phyloP scores from a whole-genome alignment of 2,113 vertebrate genomes.

The Oriolus oriolus region DNA sequence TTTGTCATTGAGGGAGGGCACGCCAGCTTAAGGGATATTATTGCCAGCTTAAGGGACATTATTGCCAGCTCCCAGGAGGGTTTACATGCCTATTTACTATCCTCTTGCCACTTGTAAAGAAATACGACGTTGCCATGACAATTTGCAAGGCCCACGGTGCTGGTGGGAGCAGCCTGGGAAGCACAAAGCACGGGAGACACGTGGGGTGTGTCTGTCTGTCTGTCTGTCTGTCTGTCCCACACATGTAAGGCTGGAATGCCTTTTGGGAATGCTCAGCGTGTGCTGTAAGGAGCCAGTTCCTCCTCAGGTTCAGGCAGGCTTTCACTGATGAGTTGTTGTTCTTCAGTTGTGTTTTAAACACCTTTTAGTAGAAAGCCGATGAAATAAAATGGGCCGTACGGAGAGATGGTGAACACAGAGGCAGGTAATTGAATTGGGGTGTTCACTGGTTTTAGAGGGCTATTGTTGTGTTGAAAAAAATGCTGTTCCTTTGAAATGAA shows the following conservation, averaged over 20 bases:
- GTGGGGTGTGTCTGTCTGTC: background rate
- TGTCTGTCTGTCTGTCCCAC: background rate
- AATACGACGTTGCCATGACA: background rate
- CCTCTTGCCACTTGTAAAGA: background rate
- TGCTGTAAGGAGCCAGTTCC: background rate
- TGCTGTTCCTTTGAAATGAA: fast-evolving
- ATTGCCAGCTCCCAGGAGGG: background rate
- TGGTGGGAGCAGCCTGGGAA: background rate
- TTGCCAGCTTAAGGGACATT: background rate
- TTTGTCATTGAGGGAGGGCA: background rate
- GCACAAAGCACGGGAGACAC: background rate
- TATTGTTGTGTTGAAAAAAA: background rate
- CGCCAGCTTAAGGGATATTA: background rate
- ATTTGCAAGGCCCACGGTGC: background rate
- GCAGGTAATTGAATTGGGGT: too few relatives aligned
- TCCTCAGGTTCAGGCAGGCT: background rate
- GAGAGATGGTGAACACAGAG: background rate
- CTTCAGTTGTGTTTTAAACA: background rate
- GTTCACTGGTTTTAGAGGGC: background rate
- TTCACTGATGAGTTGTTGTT: fast-evolving
- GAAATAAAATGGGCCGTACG: background rate
- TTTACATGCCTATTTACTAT: slow-evolving; percentile 15
- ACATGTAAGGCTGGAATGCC: background rate
- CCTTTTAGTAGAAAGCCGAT: background rate
- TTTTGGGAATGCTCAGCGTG: background rate